Percentiles rank a stretch among this genome's conserved stretches.
phyloP scores from a whole-genome alignment of 2,888 invertebrate genomes.

The Arge pagana region DNA sequence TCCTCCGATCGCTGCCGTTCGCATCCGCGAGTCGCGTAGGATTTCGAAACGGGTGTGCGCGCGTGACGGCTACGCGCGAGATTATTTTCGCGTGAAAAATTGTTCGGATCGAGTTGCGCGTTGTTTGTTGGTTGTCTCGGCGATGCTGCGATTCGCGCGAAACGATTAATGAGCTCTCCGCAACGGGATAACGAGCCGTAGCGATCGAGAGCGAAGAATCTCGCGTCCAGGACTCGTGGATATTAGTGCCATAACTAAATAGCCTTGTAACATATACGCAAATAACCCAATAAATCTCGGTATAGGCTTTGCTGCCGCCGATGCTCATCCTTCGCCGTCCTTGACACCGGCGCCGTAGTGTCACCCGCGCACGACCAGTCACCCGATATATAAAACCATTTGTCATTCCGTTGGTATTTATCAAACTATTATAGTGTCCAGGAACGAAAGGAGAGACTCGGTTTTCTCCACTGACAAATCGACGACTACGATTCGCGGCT shows the following conservation, averaged over 20 bases:
- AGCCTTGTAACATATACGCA: constrained; percentile 55
- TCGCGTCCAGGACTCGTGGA: constrained; percentile 10
- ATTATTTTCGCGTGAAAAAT: constrained; percentile 6
- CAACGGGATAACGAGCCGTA: constrained; percentile 16
- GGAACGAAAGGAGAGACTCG: neutral
- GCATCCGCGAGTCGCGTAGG: too few relatives aligned
- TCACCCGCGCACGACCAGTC: constrained; percentile 9
- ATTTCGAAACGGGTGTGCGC: too few relatives aligned
- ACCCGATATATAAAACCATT: constrained; percentile 6
- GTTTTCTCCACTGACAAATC: too few relatives aligned
- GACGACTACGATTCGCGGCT: too few relatives aligned
- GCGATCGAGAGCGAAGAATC: neutral
- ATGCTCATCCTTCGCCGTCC: constrained; percentile 46
- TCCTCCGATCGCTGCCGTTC: too few relatives aligned
- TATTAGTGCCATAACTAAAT: constrained; percentile 19
- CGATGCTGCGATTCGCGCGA: neutral
- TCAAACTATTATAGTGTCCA: neutral
- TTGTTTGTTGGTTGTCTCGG: neutral
- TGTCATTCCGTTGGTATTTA: constrained; percentile 11
- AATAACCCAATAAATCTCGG: constrained; percentile 53
- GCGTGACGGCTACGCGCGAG: too few relatives aligned
- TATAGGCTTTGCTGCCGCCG: constrained; percentile 32
- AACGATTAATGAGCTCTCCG: constrained; percentile 14
- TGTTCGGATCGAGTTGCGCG: neutral
- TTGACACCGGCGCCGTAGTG: constrained; percentile 40